A percentile compares a stretch with the other conserved stretches of the same genome.
Conservation (phyloP, 1,140 invertebrate species). For the Hestina assimilis region DNA sequence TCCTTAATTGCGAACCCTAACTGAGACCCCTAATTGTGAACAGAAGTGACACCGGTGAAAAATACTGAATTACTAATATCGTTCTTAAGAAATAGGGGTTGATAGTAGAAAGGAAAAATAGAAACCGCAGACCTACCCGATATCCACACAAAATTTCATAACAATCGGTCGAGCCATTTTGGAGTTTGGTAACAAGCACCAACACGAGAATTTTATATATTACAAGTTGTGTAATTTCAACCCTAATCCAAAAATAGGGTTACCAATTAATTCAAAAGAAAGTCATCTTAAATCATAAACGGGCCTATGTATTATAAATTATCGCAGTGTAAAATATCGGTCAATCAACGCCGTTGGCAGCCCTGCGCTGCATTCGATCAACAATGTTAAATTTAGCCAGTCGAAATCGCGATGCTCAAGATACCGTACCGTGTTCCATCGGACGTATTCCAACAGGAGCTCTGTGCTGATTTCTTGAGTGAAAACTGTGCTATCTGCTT, state of each 20-base stretch:
- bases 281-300: neutral
- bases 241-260: neutral
- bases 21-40: too few species aligned
- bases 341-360: slow-evolving; percentile 25
- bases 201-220: too few species aligned
- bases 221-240: too few species aligned
- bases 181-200: too few species aligned
- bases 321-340: slow-evolving; percentile 27
- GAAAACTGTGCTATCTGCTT: slow-evolving; percentile 33
- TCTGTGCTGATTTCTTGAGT: slow-evolving; percentile 48
- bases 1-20: too few species aligned
- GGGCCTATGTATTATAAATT: slow-evolving; percentile 1
- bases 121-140: too few species aligned
- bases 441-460: slow-evolving; percentile 38
- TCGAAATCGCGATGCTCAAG: slow-evolving; percentile 62
- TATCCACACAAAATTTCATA: too few species aligned
- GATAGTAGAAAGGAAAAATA: too few species aligned
- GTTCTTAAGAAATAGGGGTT: too few species aligned
- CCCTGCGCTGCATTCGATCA: slow-evolving; percentile 49
- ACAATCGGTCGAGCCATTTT: too few species aligned
- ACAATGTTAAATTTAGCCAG: slow-evolving; percentile 70
- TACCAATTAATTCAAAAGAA: neutral
- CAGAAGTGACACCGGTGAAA: too few species aligned
- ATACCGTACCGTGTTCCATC: slow-evolving; percentile 40
- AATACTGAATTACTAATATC: too few species aligned